These are phyloP conservation scores for Nymphalis io DNA, from an alignment of 1,140 invertebrate species.

Conservation along the genomic window DNA sequence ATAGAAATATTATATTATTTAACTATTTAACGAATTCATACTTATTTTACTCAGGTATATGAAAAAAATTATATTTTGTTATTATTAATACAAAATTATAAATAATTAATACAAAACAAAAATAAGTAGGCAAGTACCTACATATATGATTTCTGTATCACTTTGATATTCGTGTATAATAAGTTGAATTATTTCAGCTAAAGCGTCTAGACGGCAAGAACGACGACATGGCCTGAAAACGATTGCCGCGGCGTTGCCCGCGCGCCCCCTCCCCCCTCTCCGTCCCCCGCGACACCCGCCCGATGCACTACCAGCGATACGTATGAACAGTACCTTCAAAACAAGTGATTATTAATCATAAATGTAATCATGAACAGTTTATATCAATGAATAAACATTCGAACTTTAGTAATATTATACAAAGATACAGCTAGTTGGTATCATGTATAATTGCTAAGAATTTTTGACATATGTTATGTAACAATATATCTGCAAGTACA, in stretches of 20 bases:
- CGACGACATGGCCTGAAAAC: constrained; percentile 42
- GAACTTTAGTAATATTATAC: constrained; percentile 11
- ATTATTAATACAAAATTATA: too few species aligned
- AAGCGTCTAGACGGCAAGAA: constrained; percentile 40
- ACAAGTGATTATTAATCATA: background rate
- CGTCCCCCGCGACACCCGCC: constrained; percentile 31
- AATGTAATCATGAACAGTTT: background rate
- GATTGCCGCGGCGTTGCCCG: constrained; percentile 22
- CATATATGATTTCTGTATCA: background rate
- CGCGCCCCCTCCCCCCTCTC: constrained; percentile 28
- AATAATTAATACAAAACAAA: background rate
- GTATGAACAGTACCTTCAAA: background rate
- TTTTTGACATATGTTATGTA: background rate
- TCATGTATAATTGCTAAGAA: constrained; percentile 9
- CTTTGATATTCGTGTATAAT: background rate
- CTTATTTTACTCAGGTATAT: background rate
- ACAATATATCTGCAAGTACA: background rate
- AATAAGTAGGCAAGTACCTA: background rate
- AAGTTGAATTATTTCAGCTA: constrained; percentile 24
- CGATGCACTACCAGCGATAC: constrained; percentile 17
- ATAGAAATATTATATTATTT: background rate
- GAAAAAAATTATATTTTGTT: background rate
- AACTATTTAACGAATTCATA: background rate
- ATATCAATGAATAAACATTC: background rate
- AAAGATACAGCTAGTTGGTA: constrained; percentile 5